phyloP scores from a whole-genome alignment of 1,140 invertebrate species.

The Phymorhynchus buccinoides region DNA sequence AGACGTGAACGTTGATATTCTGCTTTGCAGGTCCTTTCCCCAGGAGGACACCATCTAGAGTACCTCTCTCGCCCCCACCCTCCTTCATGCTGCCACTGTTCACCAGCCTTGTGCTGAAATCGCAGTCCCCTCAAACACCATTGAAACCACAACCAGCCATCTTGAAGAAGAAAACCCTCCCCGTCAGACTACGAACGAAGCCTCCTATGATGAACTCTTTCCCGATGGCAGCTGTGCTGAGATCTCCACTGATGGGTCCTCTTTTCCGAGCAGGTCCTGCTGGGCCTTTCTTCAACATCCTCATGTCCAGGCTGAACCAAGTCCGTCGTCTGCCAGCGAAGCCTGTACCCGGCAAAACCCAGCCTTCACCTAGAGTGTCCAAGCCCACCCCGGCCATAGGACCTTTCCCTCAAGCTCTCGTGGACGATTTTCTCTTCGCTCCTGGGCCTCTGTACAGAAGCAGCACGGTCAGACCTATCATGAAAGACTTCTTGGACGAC shows the following conservation, averaged over 20 bases:
- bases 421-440: neutral
- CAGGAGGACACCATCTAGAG: neutral
- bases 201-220: too few species aligned
- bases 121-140: neutral
- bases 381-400: neutral
- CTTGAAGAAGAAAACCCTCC: neutral
- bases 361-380: too few species aligned
- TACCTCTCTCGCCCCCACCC: neutral
- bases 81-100: neutral
- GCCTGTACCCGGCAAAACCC: neutral
- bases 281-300: neutral
- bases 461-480: neutral
- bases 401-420: neutral
- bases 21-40: neutral
- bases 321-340: neutral
- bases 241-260: neutral
- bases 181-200: neutral
- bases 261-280: neutral
- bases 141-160: neutral
- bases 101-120: neutral
- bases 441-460: neutral
- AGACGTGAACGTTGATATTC: too few species aligned
- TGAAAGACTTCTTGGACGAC: neutral
- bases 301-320: neutral
- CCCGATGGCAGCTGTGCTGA: too few species aligned